Conservation (phyloP, 2,888 invertebrate genomes). For the Elysia crispata region DNA sequence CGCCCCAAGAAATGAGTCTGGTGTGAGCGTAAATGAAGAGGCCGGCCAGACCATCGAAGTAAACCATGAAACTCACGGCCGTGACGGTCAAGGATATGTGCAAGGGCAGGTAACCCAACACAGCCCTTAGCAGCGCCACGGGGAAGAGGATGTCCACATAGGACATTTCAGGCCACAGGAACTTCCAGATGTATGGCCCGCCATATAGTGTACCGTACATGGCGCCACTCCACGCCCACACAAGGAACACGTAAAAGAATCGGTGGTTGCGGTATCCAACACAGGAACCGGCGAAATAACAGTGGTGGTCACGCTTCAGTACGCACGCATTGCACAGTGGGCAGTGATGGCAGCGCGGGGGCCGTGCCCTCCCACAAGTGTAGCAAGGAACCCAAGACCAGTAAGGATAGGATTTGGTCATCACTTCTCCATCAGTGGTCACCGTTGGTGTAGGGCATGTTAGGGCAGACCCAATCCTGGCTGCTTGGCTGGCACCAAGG, state of each 20-base stretch:
- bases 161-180: conserved; percentile 53
- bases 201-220: conserved; percentile 60
- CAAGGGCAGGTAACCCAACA: conserved; percentile 56
- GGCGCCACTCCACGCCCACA: conserved; percentile 64
- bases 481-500: too few species aligned
- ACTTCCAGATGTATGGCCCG: conserved; percentile 47
- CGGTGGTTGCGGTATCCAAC: conserved; percentile 73
- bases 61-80: conserved; percentile 61
- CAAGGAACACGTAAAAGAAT: conserved; percentile 69
- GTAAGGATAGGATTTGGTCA: conserved; percentile 66
- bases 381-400: conserved; percentile 74
- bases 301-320: conserved; percentile 75
- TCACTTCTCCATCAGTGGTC: not conserved
- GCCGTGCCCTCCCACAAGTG: conserved; percentile 65
- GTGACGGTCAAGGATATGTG: conserved; percentile 55
- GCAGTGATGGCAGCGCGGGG: conserved; percentile 75
- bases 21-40: conserved; percentile 62
- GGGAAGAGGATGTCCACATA: conserved; percentile 65
- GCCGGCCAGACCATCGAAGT: conserved; percentile 59
- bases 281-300: conserved; percentile 72
- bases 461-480: too few species aligned
- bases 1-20: conserved; percentile 57
- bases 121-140: conserved; percentile 58
- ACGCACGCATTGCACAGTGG: conserved; percentile 70
- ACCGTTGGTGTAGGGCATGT: conserved; percentile 26